These are phyloP conservation scores for Vireo altiloquus DNA, from an alignment of 2,113 vertebrate genomes.

Conservation along the genomic window DNA sequence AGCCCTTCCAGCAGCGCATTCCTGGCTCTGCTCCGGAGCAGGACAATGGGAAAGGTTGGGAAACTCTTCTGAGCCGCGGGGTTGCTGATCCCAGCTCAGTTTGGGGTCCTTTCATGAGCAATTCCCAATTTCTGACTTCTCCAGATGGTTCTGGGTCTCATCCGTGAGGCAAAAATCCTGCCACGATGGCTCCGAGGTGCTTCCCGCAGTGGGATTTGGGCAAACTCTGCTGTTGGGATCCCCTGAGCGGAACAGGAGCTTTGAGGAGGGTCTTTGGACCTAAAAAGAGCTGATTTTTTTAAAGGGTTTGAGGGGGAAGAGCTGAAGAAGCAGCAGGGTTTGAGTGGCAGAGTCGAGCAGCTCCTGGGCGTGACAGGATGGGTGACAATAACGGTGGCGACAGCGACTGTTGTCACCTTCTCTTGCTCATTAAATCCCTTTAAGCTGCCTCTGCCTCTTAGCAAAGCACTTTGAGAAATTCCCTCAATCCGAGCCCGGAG, in stretches of 20 bases:
- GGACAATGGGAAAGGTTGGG: background rate
- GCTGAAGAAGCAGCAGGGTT: background rate
- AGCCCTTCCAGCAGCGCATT: background rate
- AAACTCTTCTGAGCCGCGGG: background rate
- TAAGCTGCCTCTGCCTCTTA: background rate
- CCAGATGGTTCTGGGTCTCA: background rate
- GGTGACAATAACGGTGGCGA: background rate
- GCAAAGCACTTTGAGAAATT: background rate
- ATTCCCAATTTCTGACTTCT: background rate
- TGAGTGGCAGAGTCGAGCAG: background rate
- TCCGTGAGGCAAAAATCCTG: background rate
- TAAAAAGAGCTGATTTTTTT: background rate
- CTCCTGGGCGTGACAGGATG: background rate
- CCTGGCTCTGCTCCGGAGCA: too few species aligned
- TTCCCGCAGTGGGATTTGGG: background rate
- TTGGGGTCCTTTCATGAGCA: background rate
- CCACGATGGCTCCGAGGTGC: background rate
- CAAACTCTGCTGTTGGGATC: background rate
- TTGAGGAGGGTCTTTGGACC: background rate
- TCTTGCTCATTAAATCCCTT: background rate
- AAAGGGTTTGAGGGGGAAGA: background rate
- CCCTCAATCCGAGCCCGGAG: background rate
- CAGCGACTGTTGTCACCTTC: background rate
- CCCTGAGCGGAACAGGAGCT: background rate
- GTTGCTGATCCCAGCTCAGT: background rate